phyloP scores from a whole-genome alignment of 2,113 vertebrate species.

The Electrona antarctica region DNA sequence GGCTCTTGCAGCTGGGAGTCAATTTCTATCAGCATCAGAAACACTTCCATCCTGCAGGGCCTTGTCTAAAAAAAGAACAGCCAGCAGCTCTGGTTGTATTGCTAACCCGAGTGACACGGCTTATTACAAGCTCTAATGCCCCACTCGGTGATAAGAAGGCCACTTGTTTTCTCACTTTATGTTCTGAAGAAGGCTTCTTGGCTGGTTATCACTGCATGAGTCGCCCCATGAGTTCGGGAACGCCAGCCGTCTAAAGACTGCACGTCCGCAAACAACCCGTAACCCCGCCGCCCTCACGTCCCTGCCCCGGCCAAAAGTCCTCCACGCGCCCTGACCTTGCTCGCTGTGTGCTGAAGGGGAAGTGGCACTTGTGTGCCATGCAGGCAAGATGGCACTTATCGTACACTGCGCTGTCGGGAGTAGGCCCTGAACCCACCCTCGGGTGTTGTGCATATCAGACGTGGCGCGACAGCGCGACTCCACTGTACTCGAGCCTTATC shows the following conservation, averaged over 20 bases:
- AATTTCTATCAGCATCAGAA: conserved; percentile 51
- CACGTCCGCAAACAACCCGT: not conserved
- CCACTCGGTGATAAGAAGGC: conserved; percentile 64
- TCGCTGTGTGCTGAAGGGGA: conserved; percentile 1
- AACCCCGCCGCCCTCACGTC: conserved; percentile 1
- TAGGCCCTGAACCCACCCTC: conserved; percentile 31
- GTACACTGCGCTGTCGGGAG: conserved; percentile 43
- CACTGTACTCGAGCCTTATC: conserved; percentile 37
- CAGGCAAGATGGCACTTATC: conserved; percentile 12
- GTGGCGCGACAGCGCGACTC: conserved; percentile 16
- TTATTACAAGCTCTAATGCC: conserved; percentile 66
- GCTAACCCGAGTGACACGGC: conserved; percentile 63
- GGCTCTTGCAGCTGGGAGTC: conserved; percentile 39
- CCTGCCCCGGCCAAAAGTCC: not conserved
- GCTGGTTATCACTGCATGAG: conserved; percentile 31
- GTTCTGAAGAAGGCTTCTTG: conserved; percentile 42
- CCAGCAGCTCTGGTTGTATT: conserved; percentile 60
- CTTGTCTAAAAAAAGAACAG: conserved; percentile 51
- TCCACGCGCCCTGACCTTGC: not conserved
- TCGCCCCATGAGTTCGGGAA: not conserved
- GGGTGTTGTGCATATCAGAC: conserved; percentile 43
- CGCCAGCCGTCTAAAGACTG: too few species aligned
- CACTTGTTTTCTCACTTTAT: conserved; percentile 53
- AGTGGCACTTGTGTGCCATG: not conserved
- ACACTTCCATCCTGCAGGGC: conserved; percentile 51